Conservation (phyloP, 2,113 vertebrate genomes). For the Genyomyrus donnyi region DNA sequence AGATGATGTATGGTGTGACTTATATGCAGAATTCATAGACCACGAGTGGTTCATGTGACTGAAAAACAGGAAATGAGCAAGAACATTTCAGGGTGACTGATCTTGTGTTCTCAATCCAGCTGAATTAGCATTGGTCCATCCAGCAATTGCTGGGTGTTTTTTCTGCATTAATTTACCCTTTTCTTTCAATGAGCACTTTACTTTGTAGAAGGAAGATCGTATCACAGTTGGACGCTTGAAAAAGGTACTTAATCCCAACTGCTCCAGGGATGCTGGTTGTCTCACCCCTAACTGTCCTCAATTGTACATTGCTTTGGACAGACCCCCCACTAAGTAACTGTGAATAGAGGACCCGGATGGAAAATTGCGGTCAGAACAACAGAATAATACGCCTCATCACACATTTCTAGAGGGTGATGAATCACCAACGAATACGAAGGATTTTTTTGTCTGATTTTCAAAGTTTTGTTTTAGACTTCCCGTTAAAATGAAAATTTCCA, state of each 20-base stretch:
- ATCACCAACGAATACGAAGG: background rate
- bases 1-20: background rate
- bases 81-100: background rate
- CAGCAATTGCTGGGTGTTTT: background rate
- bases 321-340: background rate
- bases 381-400: background rate
- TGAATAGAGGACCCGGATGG: background rate
- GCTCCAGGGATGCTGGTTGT: background rate
- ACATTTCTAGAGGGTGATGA: background rate
- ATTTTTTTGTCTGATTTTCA: background rate
- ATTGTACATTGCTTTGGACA: background rate
- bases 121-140: background rate
- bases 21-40: background rate
- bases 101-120: background rate
- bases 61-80: slow-evolving; percentile 12
- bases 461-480: background rate
- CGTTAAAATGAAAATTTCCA: background rate
- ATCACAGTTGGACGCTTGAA: background rate
- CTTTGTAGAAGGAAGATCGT: background rate
- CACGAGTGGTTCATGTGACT: slow-evolving; percentile 17
- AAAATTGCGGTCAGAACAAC: background rate
- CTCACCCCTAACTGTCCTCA: background rate
- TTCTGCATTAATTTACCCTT: background rate
- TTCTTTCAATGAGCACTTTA: background rate
- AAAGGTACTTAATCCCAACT: background rate